phyloP scores from a whole-genome alignment of 2,888 invertebrate genomes.

The Hypomecis punctinalis region DNA sequence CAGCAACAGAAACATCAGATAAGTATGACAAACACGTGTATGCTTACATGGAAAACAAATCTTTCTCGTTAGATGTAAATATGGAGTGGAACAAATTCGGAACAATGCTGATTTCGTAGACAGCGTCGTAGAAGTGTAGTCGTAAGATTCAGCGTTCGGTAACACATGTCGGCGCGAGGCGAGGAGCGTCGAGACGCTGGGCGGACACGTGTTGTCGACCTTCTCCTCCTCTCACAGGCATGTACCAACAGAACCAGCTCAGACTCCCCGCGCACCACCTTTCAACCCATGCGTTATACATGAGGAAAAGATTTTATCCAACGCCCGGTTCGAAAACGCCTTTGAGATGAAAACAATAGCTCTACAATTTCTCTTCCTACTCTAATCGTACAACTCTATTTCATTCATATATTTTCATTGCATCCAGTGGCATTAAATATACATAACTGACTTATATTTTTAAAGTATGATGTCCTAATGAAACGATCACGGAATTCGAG shows the following conservation, averaged over 20 bases:
- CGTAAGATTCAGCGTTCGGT: conserved; percentile 65
- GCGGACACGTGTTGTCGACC: conserved; percentile 69
- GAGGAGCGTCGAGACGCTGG: conserved; percentile 60
- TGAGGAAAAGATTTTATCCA: conserved; percentile 52
- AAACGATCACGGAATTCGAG: too few species aligned
- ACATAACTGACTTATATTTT: too few species aligned
- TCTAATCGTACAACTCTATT: too few species aligned
- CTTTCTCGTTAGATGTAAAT: conserved; percentile 73
- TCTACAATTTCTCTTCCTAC: too few species aligned
- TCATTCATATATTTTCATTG: too few species aligned
- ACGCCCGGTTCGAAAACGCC: background rate
- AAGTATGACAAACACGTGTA: background rate
- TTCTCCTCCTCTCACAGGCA: conserved; percentile 65
- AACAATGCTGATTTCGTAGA: conserved; percentile 69
- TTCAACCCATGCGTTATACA: conserved; percentile 78
- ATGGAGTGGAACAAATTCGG: conserved; percentile 72
- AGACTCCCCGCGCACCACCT: conserved; percentile 34
- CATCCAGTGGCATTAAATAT: too few species aligned
- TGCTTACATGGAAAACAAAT: conserved; percentile 61
- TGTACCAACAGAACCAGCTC: conserved; percentile 51
- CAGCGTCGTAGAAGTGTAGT: conserved; percentile 47
- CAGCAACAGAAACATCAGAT: background rate
- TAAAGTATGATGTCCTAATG: too few species aligned
- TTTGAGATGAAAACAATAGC: background rate
- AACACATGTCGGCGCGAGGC: conserved; percentile 70